Evolutionary conservation across 1,140 invertebrate genomes (phyloP), one percentile per base, ranked within the genome.

Genomic region (Bombus confusus): DNA sequence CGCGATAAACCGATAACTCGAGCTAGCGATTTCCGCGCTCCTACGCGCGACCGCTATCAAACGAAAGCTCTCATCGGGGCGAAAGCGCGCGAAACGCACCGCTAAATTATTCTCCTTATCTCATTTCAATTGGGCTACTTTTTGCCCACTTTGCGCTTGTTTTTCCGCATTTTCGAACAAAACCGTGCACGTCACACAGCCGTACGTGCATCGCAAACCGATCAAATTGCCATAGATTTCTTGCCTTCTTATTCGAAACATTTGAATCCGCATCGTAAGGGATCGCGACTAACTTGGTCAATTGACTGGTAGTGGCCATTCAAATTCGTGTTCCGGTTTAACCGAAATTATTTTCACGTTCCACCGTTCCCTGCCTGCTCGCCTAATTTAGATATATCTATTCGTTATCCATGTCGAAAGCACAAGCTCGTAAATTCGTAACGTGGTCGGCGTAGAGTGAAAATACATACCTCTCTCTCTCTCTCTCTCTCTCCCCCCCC

Each of bases 361-460:
- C 28, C 9, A 31, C 2, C 39, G 13, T 34, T 15, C 31, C 15
- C n/a, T 3, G n/a, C 9, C 81, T 31, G 47, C 3, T 15, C 43
- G 10, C 72, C 81, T 83, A 83, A 83, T 83, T 83, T 77, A 18
- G 62, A 69, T 43, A 77, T 83, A 83, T 83, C 81, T 83, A 83
- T 83, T 83, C 81, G 68, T 83, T 83, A 83, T 64, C 73, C 81
- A 43, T 41, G 81, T 83, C 81, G 81, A 83, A 69, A 83, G 64
- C 82, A 83, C 74, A 31, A 31, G 64, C 22, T 83, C 74, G 82
- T 83, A 83, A 83, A 83, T 83, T 18, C 34, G 34, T 69, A 74
- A 77, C 43, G 43, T 74, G 73, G 73, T 77, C 74, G 62, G 62
- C 57, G 8, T 31, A 34, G 22, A 43, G 37, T 77, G 81, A 52